Percentiles rank a stretch among this genome's conserved stretches.
These are phyloP conservation scores for Trematomus bernacchii DNA, from an alignment of 2,797 vertebrate genomes.

Conservation along the genomic window DNA sequence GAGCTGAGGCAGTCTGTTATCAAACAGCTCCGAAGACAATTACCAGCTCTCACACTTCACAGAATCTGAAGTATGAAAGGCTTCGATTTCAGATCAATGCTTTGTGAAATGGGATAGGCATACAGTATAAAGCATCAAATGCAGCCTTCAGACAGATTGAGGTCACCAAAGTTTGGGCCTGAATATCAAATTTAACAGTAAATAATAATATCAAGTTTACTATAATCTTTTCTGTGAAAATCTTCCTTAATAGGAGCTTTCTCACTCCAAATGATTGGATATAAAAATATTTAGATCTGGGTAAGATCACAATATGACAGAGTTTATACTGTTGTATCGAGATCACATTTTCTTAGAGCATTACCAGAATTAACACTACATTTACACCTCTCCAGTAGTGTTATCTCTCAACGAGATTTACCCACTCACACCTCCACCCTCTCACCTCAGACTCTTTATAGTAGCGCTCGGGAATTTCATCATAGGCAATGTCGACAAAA, in stretches of 20 bases:
- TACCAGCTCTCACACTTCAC: slow-evolving; percentile 31
- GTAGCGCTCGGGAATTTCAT: slow-evolving; percentile 94
- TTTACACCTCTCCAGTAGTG: background rate
- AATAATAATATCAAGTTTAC: background rate
- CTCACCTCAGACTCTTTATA: slow-evolving; percentile 95
- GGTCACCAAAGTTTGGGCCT: background rate
- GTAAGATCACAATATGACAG: background rate
- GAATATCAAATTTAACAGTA: background rate
- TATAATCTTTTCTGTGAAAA: background rate
- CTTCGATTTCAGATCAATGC: slow-evolving; percentile 23
- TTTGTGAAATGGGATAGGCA: slow-evolving; percentile 10
- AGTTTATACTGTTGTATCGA: background rate
- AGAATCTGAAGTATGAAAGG: slow-evolving; percentile 18
- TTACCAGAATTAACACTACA: slow-evolving; percentile 5
- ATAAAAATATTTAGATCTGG: background rate
- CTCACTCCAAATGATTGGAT: background rate
- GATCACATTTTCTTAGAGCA: background rate
- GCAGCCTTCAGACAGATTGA: slow-evolving; percentile 4
- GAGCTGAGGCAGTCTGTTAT: slow-evolving; percentile 39
- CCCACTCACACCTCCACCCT: slow-evolving; percentile 32
- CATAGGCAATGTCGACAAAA: slow-evolving; percentile 96
- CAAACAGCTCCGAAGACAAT: slow-evolving; percentile 37
- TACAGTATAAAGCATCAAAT: slow-evolving; percentile 6
- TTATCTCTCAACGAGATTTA: background rate
- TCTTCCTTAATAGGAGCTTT: background rate